These are phyloP conservation scores for Phragmatobia fuliginosa DNA, from an alignment of 2,888 invertebrate species.

Conservation along the genomic window DNA sequence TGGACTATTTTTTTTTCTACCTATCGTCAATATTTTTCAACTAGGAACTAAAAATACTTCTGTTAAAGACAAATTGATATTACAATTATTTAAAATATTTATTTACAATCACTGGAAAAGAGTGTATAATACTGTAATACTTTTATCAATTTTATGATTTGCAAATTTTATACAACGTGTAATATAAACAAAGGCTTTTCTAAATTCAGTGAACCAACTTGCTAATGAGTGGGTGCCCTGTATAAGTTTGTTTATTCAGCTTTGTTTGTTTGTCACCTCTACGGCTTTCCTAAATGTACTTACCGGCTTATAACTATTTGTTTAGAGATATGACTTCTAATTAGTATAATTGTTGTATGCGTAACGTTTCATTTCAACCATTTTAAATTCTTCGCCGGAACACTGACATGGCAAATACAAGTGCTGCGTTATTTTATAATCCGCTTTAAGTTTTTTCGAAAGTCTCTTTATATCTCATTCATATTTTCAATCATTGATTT, in stretches of 20 bases:
- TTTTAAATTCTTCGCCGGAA: background rate
- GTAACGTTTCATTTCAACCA: background rate
- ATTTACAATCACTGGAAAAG: too few species aligned
- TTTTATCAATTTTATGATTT: background rate
- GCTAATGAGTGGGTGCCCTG: constrained; percentile 7
- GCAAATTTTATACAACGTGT: background rate
- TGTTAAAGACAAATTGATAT: background rate
- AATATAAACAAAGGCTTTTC: background rate
- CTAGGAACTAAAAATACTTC: too few species aligned
- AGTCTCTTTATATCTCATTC: too few species aligned
- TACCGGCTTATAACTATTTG: constrained; percentile 10
- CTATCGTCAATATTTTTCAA: background rate
- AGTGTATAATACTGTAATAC: too few species aligned
- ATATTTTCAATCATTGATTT: too few species aligned
- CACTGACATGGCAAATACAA: background rate
- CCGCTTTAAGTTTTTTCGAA: too few species aligned
- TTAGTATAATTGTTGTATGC: background rate
- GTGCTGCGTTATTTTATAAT: background rate
- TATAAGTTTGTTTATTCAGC: constrained; percentile 10
- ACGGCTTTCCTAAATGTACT: background rate
- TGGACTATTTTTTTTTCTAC: too few species aligned
- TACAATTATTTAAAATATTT: too few species aligned
- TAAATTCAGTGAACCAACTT: constrained; percentile 8
- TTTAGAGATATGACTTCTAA: background rate
- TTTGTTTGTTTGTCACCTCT: constrained; percentile 13